Percentiles rank a stretch among this genome's conserved stretches.
Evolutionary conservation across 1,140 invertebrate species (phyloP).

Genomic region (Listronotus bonariensis): DNA sequence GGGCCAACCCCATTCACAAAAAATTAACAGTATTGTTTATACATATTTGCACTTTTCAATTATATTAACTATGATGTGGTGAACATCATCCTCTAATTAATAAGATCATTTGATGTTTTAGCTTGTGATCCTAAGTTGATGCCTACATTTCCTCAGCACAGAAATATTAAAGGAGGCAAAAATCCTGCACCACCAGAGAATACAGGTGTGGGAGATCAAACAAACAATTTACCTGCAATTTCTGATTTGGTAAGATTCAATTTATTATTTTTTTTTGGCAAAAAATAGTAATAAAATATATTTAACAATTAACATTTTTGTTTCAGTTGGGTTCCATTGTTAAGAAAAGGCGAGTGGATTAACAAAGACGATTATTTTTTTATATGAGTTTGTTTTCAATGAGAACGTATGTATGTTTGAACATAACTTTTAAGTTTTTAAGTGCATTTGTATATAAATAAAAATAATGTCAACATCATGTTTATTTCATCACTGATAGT

Average conservation of each 20-base stretch:
- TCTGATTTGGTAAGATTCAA: slow-evolving; percentile 72
- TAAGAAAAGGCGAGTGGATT: slow-evolving; percentile 71
- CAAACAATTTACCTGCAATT: slow-evolving; percentile 74
- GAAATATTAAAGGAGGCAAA: slow-evolving; percentile 75
- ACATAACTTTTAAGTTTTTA: too few species aligned
- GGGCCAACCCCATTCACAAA: too few species aligned
- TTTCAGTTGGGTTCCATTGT: slow-evolving; percentile 70
- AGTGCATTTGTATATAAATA: too few species aligned
- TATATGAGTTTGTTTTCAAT: too few species aligned
- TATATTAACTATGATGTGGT: too few species aligned
- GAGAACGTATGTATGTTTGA: too few species aligned
- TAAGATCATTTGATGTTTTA: slow-evolving; percentile 56
- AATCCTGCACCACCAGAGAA: slow-evolving; percentile 58
- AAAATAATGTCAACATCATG: too few species aligned
- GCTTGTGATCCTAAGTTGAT: slow-evolving; percentile 95
- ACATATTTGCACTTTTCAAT: too few species aligned
- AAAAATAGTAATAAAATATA: not conserved
- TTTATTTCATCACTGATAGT: too few species aligned
- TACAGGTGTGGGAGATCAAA: slow-evolving; percentile 68
- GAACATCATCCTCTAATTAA: too few species aligned
- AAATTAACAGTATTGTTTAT: too few species aligned
- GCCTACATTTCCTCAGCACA: slow-evolving; percentile 96
- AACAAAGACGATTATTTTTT: not conserved
- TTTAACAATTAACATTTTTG: slow-evolving; percentile 43
- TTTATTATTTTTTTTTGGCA: slow-evolving; percentile 1